Conservation (phyloP, 2,797 vertebrate species). For the Crenichthys baileyi region DNA sequence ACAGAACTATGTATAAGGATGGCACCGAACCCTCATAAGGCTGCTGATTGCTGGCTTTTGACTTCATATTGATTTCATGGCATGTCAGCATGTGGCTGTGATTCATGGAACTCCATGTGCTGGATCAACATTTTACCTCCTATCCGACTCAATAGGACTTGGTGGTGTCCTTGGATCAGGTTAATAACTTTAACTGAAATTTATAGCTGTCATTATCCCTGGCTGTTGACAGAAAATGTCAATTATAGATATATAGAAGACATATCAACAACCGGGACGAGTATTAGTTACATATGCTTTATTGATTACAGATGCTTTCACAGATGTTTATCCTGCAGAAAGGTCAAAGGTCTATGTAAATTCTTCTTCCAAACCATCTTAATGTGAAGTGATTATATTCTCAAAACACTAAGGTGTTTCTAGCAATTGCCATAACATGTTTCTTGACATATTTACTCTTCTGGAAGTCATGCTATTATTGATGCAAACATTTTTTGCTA, state of each 20-base stretch:
- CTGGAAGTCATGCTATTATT: background rate
- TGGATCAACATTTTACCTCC: slow-evolving; percentile 64
- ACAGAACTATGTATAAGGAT: slow-evolving; percentile 51
- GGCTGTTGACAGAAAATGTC: slow-evolving; percentile 41
- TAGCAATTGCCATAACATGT: background rate
- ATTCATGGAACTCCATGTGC: slow-evolving; percentile 59
- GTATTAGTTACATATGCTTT: slow-evolving; percentile 36
- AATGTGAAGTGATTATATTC: background rate
- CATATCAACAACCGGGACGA: slow-evolving; percentile 4
- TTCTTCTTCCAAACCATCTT: background rate
- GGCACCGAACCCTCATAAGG: slow-evolving; percentile 36
- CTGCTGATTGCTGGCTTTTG: slow-evolving; percentile 57
- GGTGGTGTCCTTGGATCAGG: slow-evolving; percentile 49
- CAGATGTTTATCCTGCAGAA: slow-evolving; percentile 26
- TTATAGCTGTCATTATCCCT: slow-evolving; percentile 36
- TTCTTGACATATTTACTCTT: background rate
- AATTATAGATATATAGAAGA: slow-evolving; percentile 24
- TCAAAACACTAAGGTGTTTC: background rate
- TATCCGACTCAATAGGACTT: slow-evolving; percentile 29
- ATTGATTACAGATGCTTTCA: slow-evolving; percentile 39
- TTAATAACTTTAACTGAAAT: slow-evolving; percentile 44
- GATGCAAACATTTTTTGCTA: background rate
- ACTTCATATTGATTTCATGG: slow-evolving; percentile 74
- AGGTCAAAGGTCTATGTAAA: background rate
- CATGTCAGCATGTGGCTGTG: slow-evolving; percentile 47